Percentiles rank a stretch among this genome's conserved stretches.
phyloP scores from a whole-genome alignment of 2,113 vertebrate genomes.

The Serinus canaria region DNA sequence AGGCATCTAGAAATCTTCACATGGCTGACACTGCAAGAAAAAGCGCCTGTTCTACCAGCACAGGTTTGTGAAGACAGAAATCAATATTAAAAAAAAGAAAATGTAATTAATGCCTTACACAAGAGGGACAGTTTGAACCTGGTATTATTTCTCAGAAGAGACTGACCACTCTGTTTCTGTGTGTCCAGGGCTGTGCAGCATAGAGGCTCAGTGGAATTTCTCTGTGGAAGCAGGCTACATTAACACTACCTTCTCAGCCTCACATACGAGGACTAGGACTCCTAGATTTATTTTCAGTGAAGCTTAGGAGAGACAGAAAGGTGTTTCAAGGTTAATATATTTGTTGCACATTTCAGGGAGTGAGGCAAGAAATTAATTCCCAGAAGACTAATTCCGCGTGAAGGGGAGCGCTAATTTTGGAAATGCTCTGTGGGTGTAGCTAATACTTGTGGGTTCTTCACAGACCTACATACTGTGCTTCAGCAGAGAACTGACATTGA shows the following conservation, averaged over 20 bases:
- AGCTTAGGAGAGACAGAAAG: background rate
- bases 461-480: background rate
- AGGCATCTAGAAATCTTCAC: background rate
- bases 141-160: background rate
- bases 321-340: constrained; percentile 9
- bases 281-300: background rate
- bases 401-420: constrained; percentile 1
- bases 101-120: background rate
- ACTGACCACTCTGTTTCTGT: background rate
- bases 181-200: background rate
- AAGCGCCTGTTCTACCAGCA: background rate
- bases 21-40: accelerated
- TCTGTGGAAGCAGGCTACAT: background rate
- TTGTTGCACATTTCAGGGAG: background rate
- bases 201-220: background rate
- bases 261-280: background rate
- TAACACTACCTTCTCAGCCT: background rate
- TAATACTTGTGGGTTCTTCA: background rate
- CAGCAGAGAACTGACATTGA: background rate
- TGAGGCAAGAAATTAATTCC: background rate
- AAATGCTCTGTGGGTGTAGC: background rate
- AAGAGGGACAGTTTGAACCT: background rate
- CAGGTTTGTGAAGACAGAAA: background rate
- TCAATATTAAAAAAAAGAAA: background rate
- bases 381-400: background rate